Conservation (phyloP, 1,140 invertebrate species). For the Meloidogyne hapla region DNA sequence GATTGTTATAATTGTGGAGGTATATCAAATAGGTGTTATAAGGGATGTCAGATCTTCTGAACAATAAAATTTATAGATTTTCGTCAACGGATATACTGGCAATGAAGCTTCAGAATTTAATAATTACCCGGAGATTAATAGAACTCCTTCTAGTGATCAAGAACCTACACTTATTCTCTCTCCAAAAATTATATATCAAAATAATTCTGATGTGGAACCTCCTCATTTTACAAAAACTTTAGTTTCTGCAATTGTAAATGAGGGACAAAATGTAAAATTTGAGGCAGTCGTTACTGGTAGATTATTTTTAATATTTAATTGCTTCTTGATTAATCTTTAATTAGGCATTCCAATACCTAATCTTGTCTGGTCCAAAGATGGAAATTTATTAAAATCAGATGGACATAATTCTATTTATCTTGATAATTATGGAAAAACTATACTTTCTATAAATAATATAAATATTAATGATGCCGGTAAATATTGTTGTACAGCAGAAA, state of each 20-base stretch:
- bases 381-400: slow-evolving; percentile 40
- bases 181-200: slow-evolving; percentile 50
- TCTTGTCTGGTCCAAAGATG: slow-evolving; percentile 62
- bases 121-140: background rate
- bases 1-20: no score
- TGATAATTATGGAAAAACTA: slow-evolving; percentile 50
- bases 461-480: slow-evolving; percentile 49
- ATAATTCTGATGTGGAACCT: slow-evolving; percentile 46
- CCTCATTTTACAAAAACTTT: slow-evolving; percentile 62
- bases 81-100: no score
- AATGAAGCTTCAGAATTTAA: no score
- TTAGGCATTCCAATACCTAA: slow-evolving; percentile 42
- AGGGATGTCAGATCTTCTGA: no score
- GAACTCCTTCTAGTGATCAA: slow-evolving; percentile 19
- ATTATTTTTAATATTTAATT: slow-evolving; percentile 20
- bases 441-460: slow-evolving; percentile 37
- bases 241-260: slow-evolving; percentile 52
- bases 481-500: slow-evolving; percentile 66
- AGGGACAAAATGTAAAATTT: slow-evolving; percentile 55
- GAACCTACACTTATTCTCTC: slow-evolving; percentile 21
- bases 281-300: slow-evolving; percentile 62
- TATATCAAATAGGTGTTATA: no score
- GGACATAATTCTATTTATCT: slow-evolving; percentile 39
- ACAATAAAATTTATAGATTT: no score
- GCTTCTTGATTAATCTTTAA: no score